Evolutionary conservation across 1,140 invertebrate genomes (phyloP), one percentile per base, ranked within the genome.

Genomic region (Brachionus rubens): DNA sequence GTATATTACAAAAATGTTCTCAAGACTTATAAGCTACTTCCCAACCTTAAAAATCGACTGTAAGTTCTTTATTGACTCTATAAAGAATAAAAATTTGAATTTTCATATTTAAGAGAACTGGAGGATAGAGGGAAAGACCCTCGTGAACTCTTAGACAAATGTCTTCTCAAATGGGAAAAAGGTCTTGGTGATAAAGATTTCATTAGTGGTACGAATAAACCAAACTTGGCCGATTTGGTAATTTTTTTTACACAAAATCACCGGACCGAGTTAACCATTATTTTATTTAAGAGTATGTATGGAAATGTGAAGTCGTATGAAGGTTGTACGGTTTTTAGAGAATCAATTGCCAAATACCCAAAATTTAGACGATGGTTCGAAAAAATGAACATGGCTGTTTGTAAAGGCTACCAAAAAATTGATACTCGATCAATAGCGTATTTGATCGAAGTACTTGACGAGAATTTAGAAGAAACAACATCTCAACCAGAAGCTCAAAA

Each of bases 191-290:
- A 50, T 50, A 54, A 54, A 19, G 19, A 30, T 24, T 72, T 72
- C 21, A 48, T 72, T 9, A 54, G 33, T 50, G 68, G 46, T 36
- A 12, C 46, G 3, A 14, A 72, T 50, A 9, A 16, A 14, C 68
- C 68, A 19, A 48, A 48, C 36, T 54, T 72, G 14, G 68, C 68
- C 10, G 68, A 72, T 52, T 19, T 72, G 4, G 68, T 72, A 72
- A 30, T 28, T 7, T 7, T 24, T 36, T n/a, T n/a, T 62, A n/a
- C n/a, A n/a, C n/a, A 36, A 36, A 36, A 3, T 36, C 33, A 5
- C 9, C 33, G 33, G 33, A 70, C 3, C 19, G 9, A 26, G 6
- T 41, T 10, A 24, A 47, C 47, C 21, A 48, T 30, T 48, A n/a
- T 33, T 30, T 47, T 12, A 19, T 21, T 24, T 50, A 28, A 72